Percentiles rank a stretch among this genome's conserved stretches.
Evolutionary conservation across 2,113 vertebrate species (phyloP).

Genomic region (Antigone vipio): DNA sequence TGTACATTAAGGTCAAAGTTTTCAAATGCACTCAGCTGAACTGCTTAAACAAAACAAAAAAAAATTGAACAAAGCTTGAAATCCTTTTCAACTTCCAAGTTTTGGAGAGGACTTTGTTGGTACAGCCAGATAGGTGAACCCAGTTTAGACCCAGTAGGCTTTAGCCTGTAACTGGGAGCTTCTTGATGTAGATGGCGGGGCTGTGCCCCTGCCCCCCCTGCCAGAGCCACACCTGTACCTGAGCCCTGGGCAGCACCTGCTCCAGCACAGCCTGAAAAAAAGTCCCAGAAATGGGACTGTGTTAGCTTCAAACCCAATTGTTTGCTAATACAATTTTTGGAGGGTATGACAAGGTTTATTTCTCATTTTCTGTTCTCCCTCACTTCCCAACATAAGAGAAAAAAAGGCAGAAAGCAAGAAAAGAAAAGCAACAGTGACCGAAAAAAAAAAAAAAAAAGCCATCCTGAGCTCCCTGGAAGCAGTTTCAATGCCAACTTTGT

Average conservation of each 20-base stretch:
- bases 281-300: not conserved
- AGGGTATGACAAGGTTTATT: not conserved
- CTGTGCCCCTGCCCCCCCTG: not conserved
- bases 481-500: not conserved
- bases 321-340: not conserved
- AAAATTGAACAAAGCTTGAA: not conserved
- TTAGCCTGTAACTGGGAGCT: not conserved
- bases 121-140: not conserved
- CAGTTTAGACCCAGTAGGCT: not conserved
- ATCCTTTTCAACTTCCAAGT: not conserved
- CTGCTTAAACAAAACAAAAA: not conserved
- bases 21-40: not conserved
- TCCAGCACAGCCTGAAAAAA: not conserved
- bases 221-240: not conserved
- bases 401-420: not conserved
- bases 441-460: not conserved
- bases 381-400: not conserved
- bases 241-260: not conserved
- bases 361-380: not conserved
- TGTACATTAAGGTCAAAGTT: not conserved
- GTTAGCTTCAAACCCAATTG: not conserved
- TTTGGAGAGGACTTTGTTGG: not conserved
- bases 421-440: not conserved
- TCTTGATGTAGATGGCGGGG: not conserved
- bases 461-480: not conserved